Evolutionary conservation across 2,888 invertebrate species (phyloP).

Genomic region (Hemicrepidius hirtus): DNA sequence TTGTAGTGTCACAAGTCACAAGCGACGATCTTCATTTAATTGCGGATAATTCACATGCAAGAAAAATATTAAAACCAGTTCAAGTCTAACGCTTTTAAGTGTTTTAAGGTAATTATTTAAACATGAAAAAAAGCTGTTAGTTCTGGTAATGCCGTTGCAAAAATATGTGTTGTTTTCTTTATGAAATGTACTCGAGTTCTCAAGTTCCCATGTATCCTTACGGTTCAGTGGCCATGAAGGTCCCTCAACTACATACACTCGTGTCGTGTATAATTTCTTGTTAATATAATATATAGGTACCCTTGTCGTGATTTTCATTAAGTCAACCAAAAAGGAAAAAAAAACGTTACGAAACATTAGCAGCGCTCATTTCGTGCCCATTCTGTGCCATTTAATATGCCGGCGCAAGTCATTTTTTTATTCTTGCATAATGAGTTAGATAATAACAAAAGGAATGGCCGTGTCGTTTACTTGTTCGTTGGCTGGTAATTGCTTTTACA

Average conservation of each 20-base stretch:
- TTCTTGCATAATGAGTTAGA: slow-evolving; percentile 20
- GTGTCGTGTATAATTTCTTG: slow-evolving; percentile 37
- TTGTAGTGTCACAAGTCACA: neutral
- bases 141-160: slow-evolving; percentile 22
- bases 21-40: neutral
- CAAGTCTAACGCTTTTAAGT: neutral
- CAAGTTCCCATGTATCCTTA: slow-evolving; percentile 55
- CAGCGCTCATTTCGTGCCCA: slow-evolving; percentile 23
- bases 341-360: slow-evolving; percentile 36
- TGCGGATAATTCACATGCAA: too few species aligned
- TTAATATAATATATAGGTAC: slow-evolving; percentile 25
- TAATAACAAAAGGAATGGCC: slow-evolving; percentile 4
- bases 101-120: slow-evolving; percentile 16
- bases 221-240: slow-evolving; percentile 58
- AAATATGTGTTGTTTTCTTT: slow-evolving; percentile 14
- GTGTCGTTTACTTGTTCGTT: neutral
- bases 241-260: slow-evolving; percentile 35
- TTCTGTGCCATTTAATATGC: slow-evolving; percentile 10
- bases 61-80: slow-evolving; percentile 4
- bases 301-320: slow-evolving; percentile 38
- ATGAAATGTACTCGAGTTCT: slow-evolving; percentile 26
- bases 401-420: slow-evolving; percentile 5
- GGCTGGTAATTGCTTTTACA: slow-evolving; percentile 4
- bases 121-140: slow-evolving; percentile 9
- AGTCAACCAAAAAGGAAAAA: slow-evolving; percentile 12